These are phyloP conservation scores for Syngnathus rostellatus DNA, from an alignment of 2,797 vertebrate genomes.

Conservation along the genomic window DNA sequence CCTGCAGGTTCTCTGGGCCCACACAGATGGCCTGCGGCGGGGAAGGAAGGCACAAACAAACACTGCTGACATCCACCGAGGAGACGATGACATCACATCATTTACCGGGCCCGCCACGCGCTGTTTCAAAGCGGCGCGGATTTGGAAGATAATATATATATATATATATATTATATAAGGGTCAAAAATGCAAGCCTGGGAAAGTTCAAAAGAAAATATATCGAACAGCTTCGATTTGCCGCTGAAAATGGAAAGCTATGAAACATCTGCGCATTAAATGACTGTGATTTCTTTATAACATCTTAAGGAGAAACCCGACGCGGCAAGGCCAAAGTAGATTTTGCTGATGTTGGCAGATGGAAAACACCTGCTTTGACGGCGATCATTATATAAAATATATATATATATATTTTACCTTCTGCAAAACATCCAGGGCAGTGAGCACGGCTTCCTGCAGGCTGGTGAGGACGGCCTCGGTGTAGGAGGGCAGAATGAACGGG, in stretches of 20 bases:
- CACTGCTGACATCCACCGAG: constrained; percentile 51
- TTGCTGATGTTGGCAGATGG: background rate
- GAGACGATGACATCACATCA: constrained; percentile 29
- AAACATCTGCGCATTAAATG: background rate
- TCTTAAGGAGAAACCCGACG: background rate
- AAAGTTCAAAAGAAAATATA: background rate
- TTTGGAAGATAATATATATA: background rate
- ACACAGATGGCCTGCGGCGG: constrained; percentile 89
- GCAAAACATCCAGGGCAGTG: constrained; percentile 89
- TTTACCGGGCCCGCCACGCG: constrained; percentile 32
- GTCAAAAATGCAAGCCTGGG: background rate
- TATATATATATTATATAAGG: no score
- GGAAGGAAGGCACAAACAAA: constrained; percentile 50
- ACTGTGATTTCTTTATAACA: background rate
- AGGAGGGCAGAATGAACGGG: constrained; percentile 96
- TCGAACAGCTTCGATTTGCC: background rate
- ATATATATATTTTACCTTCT: constrained; percentile 75
- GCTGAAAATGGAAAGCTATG: background rate
- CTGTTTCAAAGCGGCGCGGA: constrained; percentile 22
- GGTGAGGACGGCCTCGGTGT: constrained; percentile 94
- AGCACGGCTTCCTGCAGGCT: constrained; percentile 96
- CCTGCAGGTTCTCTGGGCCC: constrained; percentile 94
- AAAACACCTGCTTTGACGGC: constrained; percentile 3
- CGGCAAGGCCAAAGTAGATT: background rate
- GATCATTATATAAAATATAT: background rate